Conservation (phyloP, 1,140 invertebrate species). For the Lordiphosa stackelbergi region DNA sequence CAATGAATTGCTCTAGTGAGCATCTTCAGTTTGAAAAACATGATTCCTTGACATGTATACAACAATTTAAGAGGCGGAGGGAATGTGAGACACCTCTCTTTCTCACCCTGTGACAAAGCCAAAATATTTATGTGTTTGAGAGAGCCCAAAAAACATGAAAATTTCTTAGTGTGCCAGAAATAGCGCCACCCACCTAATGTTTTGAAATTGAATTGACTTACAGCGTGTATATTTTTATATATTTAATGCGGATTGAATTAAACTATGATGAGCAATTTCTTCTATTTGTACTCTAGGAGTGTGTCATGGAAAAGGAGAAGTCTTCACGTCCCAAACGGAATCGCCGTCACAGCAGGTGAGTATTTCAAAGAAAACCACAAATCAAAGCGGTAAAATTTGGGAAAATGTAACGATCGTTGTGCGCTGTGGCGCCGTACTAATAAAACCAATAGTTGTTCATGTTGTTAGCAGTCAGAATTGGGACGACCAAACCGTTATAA, state of each 20-base stretch:
- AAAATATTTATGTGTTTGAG: constrained; percentile 49
- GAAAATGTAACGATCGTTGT: no score
- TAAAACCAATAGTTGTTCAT: no score
- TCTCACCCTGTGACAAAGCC: constrained; percentile 24
- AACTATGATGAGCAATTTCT: constrained; percentile 39
- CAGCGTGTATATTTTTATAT: constrained; percentile 38
- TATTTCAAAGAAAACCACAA: constrained; percentile 6
- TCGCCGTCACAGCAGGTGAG: constrained; percentile 78
- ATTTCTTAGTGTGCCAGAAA: constrained; percentile 49
- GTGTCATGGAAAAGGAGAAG: constrained; percentile 44
- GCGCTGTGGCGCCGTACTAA: no score
- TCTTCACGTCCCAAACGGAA: constrained; percentile 79
- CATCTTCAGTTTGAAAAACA: constrained; percentile 13
- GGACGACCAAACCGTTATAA: no score
- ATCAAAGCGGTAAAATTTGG: no score
- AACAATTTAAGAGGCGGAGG: constrained; percentile 1
- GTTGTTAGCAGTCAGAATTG: no score
- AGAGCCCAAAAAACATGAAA: constrained; percentile 66
- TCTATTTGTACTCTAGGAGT: constrained; percentile 13
- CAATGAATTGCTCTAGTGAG: constrained; percentile 45
- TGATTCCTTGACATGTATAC: constrained; percentile 20
- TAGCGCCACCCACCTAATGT: constrained; percentile 67
- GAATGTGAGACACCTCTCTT: constrained; percentile 11
- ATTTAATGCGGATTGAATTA: constrained; percentile 27
- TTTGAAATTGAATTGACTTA: constrained; percentile 63